Evolutionary conservation across 2,113 vertebrate genomes (phyloP), one percentile per base, ranked within the genome.

Genomic region (Cynopterus brachyotis): DNA sequence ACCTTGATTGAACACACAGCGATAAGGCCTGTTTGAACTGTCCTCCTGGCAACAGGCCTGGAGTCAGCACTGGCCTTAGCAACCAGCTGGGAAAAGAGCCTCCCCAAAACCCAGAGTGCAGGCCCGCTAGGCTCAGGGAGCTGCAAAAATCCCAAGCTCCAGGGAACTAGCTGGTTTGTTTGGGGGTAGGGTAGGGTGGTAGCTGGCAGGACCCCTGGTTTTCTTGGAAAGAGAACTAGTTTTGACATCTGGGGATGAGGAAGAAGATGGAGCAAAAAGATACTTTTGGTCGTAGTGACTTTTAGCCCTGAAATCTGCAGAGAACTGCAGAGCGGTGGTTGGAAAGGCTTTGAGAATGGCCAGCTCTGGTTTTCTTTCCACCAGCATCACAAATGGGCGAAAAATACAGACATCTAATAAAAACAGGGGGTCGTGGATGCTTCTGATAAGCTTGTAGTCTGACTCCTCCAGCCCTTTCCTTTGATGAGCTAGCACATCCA

Each of bases 21-120:
- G 99, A 99, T 99, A 99, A 99, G 99, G 98, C 98, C 99, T 99
- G 99, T 99, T 99, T 99, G 99, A 99, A 99, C 99, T 99, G 99
- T 99, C 99, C 99, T 98, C 98, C 98, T 67, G 99, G 99, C 99
- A 99, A 99, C 99, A 98, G 96, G 98, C 96, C 97, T 97, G 98
- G 96, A 98, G 98, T 96, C 98, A 80, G 92, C 22, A 0, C 22
- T 7, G 78, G 96, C 96, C 98, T 95, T 98, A 98, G 98, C 98
- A 98, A 98, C 98, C 9, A 37, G 66, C 94, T 35, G 30, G 89
- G 8, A 55, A 93, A 95, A 94, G 81, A 97, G 96, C 89, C 96
- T 97, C 97, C 90, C 97, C 97, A 24, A 88, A 94, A 70, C 66
- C 80, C 80, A 4, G 86, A 89, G 96, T 10, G 62, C 93, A 72